Evolutionary conservation across 2,113 vertebrate genomes (phyloP).

Genomic region (Seriola aureovittata): DNA sequence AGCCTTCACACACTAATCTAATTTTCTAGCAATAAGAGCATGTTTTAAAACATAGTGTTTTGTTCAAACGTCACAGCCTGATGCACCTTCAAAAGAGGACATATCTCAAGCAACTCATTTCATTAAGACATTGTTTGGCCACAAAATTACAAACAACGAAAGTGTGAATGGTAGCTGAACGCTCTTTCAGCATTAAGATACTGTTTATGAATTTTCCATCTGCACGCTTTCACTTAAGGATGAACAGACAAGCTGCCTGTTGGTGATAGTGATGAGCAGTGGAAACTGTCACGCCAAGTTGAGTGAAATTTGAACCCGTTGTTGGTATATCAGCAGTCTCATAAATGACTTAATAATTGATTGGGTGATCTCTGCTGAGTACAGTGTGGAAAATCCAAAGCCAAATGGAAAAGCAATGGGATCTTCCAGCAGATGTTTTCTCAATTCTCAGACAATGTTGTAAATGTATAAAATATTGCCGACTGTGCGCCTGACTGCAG

Average conservation of each 20-base stretch:
- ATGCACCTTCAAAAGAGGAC: neutral
- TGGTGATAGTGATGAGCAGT: slow-evolving; percentile 18
- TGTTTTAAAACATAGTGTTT: neutral
- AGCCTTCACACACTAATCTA: neutral
- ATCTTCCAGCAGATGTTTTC: slow-evolving; percentile 60
- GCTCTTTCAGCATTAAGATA: neutral
- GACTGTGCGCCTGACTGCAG: slow-evolving; percentile 20
- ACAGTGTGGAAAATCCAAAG: slow-evolving; percentile 34
- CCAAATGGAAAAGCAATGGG: slow-evolving; percentile 53
- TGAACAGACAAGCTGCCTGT: slow-evolving; percentile 24
- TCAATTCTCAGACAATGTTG: slow-evolving; percentile 44
- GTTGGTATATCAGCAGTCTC: slow-evolving; percentile 28
- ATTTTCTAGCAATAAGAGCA: neutral
- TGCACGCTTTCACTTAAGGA: slow-evolving; percentile 10
- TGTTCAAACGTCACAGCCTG: neutral
- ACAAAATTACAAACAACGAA: neutral
- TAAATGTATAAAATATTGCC: slow-evolving; percentile 48
- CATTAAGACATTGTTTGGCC: neutral
- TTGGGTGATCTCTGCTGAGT: slow-evolving; percentile 23
- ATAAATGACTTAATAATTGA: slow-evolving; percentile 53
- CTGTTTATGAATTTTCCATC: neutral
- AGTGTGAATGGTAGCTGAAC: neutral
- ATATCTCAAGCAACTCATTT: neutral
- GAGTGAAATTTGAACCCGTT: slow-evolving; percentile 17
- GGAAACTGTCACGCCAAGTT: slow-evolving; percentile 14